Percentiles rank a stretch among this genome's conserved stretches.
These are phyloP conservation scores for Megaceryle torquata DNA, from an alignment of 2,113 vertebrate genomes.

Conservation along the genomic window DNA sequence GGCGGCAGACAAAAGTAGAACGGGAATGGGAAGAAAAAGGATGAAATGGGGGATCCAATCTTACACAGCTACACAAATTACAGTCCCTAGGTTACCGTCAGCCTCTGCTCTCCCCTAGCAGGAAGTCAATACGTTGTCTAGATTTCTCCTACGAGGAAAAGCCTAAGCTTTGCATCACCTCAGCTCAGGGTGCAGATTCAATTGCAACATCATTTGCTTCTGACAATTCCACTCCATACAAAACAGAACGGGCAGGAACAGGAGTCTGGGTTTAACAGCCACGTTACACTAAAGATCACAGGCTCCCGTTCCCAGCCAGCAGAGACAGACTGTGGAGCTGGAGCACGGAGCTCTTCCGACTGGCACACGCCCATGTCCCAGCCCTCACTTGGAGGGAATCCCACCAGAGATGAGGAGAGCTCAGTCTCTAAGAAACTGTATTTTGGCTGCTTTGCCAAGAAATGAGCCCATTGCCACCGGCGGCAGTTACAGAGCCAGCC, in stretches of 20 bases:
- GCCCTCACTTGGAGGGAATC: background rate
- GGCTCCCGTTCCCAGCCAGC: background rate
- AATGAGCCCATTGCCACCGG: background rate
- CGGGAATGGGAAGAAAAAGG: conserved; percentile 64
- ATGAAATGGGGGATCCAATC: conserved; percentile 40
- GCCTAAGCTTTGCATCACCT: background rate
- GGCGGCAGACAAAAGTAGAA: conserved; percentile 58
- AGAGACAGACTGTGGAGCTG: background rate
- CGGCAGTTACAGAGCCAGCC: background rate
- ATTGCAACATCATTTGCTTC: fast-evolving
- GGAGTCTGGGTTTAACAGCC: background rate
- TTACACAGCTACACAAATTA: background rate
- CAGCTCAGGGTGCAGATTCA: background rate
- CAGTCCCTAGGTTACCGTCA: background rate
- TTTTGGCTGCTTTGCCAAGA: background rate
- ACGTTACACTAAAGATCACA: background rate
- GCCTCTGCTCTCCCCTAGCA: background rate
- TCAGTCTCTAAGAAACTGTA: background rate
- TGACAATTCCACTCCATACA: background rate
- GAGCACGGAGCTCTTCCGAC: background rate
- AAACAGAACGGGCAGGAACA: background rate
- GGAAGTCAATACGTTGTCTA: background rate
- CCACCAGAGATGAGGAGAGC: background rate
- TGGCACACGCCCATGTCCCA: background rate
- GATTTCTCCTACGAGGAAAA: background rate